These are phyloP conservation scores for Hydriomena furcata DNA, from an alignment of 2,888 invertebrate species.

Conservation along the genomic window DNA sequence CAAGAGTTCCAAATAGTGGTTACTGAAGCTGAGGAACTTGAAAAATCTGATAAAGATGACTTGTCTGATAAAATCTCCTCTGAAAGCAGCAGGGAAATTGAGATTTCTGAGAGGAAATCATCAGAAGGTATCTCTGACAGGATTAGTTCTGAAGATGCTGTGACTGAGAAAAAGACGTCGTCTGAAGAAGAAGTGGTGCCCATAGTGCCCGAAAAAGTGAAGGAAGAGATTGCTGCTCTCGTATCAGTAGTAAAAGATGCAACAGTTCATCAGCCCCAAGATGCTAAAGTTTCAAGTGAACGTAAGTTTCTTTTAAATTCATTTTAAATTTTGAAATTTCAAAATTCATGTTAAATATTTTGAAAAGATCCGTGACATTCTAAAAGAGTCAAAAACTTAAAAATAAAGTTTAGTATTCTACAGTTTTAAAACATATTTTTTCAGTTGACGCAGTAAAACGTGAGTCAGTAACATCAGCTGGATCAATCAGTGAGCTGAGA, in stretches of 20 bases:
- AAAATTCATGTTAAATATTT: too few species aligned
- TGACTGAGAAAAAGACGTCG: conserved; percentile 78
- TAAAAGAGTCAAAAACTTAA: too few species aligned
- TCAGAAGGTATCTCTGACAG: conserved; percentile 79
- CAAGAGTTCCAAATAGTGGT: conserved; percentile 77
- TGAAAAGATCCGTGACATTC: too few species aligned
- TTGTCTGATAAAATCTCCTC: conserved; percentile 79
- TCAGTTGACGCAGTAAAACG: conserved; percentile 62
- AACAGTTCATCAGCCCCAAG: background rate
- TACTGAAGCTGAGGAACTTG: conserved; percentile 76
- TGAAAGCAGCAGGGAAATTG: conserved; percentile 77
- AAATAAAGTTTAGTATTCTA: too few species aligned
- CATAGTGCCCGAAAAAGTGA: conserved; percentile 50
- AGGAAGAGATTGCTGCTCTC: conserved; percentile 40
- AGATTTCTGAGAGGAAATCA: conserved; percentile 78
- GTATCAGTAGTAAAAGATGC: conserved; percentile 23
- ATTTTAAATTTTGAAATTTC: background rate
- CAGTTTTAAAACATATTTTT: conserved; percentile 28
- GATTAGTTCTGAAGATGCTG: conserved; percentile 80
- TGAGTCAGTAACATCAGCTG: conserved; percentile 75
- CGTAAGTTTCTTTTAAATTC: conserved; percentile 8
- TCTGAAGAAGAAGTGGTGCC: conserved; percentile 66
- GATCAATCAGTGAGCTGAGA: conserved; percentile 70
- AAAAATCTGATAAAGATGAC: conserved; percentile 75
- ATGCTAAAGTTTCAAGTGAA: background rate